Evolutionary conservation across 2,113 vertebrate species (phyloP).

Genomic region (Poecile atricapillus): DNA sequence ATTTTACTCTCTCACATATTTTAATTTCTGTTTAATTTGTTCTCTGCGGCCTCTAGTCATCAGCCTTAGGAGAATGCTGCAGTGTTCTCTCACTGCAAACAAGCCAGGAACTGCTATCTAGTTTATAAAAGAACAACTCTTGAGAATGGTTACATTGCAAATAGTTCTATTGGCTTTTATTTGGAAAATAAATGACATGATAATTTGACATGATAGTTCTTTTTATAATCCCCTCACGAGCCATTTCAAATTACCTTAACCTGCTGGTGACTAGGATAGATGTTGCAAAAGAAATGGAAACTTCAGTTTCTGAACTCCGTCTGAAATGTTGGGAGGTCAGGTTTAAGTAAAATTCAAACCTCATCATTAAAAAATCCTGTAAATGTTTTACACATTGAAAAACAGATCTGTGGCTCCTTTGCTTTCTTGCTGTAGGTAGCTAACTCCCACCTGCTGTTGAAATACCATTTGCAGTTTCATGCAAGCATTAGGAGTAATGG

Average conservation of each 20-base stretch:
- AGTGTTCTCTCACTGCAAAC: not conserved
- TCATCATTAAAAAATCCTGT: not conserved
- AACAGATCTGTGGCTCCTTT: not conserved
- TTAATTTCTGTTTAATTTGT: not conserved
- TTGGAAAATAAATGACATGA: not conserved
- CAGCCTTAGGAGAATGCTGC: not conserved
- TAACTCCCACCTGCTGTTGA: conserved; percentile 39
- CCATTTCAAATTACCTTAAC: not conserved
- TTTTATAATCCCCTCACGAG: not conserved
- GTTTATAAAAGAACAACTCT: not conserved
- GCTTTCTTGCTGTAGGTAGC: conserved; percentile 33
- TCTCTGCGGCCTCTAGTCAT: not conserved
- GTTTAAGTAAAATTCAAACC: conserved; percentile 28
- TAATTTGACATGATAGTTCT: not conserved
- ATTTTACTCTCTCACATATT: not conserved
- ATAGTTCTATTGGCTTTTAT: not conserved
- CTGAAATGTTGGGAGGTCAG: not conserved
- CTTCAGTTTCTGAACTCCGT: not conserved
- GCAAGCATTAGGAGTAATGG: conserved; percentile 54
- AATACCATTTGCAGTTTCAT: conserved; percentile 57
- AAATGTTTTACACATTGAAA: not conserved
- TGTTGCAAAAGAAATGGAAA: not conserved
- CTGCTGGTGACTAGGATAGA: not conserved
- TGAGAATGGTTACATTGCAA: not conserved
- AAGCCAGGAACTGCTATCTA: not conserved